Percentiles rank a stretch among this genome's conserved stretches.
phyloP scores from a whole-genome alignment of 37 sponge, comb jelly and placozoan species.

The Beroe forskalii region DNA sequence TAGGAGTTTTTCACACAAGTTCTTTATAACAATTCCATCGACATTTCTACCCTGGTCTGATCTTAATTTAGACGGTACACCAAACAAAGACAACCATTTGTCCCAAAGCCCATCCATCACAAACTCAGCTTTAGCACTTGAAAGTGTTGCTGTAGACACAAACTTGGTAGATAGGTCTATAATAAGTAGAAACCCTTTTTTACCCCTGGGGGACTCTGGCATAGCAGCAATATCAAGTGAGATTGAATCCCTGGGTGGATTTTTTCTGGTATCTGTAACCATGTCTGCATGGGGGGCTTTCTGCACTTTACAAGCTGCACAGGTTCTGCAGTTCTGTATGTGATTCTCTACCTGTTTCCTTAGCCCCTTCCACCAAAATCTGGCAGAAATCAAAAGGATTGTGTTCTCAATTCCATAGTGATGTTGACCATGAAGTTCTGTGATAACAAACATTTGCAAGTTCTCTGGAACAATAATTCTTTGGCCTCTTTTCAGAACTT shows the following conservation, averaged over 20 bases:
- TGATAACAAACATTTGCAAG: not conserved
- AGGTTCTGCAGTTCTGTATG: not conserved
- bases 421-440: not conserved
- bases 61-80: not conserved
- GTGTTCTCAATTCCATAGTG: not conserved
- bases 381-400: not conserved
- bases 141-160: not conserved
- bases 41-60: not conserved
- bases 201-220: not conserved
- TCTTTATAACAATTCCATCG: not conserved
- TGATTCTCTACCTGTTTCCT: not conserved
- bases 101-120: not conserved
- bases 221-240: not conserved
- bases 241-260: not conserved
- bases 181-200: not conserved
- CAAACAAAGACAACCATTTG: not conserved
- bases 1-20: not conserved
- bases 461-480: not conserved
- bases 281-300: not conserved
- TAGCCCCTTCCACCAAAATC: not conserved
- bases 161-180: not conserved
- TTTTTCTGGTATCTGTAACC: not conserved
- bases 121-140: not conserved
- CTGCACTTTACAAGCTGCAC: not conserved
- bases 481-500: no score